phyloP scores from a whole-genome alignment of 2,888 invertebrate species.

The Tachina grossa region DNA sequence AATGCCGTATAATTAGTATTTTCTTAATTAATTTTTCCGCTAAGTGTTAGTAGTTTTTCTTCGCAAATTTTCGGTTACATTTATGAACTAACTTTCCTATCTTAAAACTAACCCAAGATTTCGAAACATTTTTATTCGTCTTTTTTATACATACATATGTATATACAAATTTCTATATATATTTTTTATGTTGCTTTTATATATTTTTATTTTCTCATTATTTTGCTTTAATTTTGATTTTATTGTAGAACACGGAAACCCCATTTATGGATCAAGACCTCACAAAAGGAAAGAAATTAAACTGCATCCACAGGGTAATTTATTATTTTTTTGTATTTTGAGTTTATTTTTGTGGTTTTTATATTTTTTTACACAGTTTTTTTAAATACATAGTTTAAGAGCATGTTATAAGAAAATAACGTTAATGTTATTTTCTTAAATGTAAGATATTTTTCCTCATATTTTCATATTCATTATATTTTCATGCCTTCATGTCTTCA shows the following conservation, averaged over 20 bases:
- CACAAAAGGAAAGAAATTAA: constrained; percentile 83
- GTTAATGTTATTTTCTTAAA: neutral
- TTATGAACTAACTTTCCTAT: constrained; percentile 15
- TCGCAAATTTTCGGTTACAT: constrained; percentile 9
- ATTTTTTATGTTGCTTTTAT: constrained; percentile 59
- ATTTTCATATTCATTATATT: neutral
- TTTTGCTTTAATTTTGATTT: constrained; percentile 61
- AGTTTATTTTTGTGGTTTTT: constrained; percentile 31
- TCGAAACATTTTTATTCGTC: constrained; percentile 29
- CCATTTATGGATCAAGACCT: constrained; percentile 81
- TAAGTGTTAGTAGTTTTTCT: constrained; percentile 61
- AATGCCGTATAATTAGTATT: constrained; percentile 38
- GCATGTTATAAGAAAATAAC: constrained; percentile 29
- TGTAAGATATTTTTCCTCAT: neutral
- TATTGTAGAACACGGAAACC: constrained; percentile 81
- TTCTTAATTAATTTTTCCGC: constrained; percentile 45
- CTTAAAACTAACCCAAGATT: constrained; percentile 63
- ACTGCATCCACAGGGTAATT: constrained; percentile 82
- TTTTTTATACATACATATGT: constrained; percentile 31
- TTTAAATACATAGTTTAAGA: constrained; percentile 3
- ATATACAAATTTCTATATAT: constrained; percentile 11
- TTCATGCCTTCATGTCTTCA: constrained; percentile 6
- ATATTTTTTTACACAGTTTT: constrained; percentile 33
- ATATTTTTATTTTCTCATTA: constrained; percentile 51
- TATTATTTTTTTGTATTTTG: constrained; percentile 56